Evolutionary conservation across 2,113 vertebrate species (phyloP).

Genomic region (Perca flavescens): DNA sequence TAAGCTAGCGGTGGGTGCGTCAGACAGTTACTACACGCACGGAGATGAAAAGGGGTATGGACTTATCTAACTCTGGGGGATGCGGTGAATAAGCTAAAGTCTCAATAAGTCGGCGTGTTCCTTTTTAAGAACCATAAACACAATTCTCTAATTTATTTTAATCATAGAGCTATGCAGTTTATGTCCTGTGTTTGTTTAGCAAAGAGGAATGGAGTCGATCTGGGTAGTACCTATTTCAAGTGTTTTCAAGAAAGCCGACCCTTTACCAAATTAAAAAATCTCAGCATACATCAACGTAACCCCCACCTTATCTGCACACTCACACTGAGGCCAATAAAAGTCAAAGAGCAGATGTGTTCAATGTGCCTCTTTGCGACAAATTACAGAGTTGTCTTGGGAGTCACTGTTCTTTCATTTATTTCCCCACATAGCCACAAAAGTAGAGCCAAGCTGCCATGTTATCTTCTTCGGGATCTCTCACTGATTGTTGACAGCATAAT

Average conservation of each 20-base stretch:
- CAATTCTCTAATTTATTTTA: not conserved
- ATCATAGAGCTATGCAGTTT: not conserved
- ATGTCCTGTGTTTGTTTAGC: constrained; percentile 6
- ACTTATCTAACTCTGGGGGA: no score
- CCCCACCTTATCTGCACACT: constrained; percentile 35
- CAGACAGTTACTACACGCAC: no score
- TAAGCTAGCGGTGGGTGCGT: no score
- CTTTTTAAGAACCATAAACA: not conserved
- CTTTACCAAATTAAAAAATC: constrained; percentile 1
- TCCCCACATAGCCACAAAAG: constrained; percentile 55
- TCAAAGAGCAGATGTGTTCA: constrained; percentile 52
- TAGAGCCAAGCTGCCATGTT: constrained; percentile 46
- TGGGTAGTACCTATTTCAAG: not conserved
- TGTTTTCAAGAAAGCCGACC: constrained; percentile 28
- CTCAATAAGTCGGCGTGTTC: no score
- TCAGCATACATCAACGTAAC: constrained; percentile 12
- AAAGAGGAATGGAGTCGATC: not conserved
- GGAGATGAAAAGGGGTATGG: no score
- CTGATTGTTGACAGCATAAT: constrained; percentile 59
- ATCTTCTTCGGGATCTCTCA: constrained; percentile 56
- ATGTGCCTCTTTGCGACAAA: constrained; percentile 56
- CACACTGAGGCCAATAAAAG: constrained; percentile 50
- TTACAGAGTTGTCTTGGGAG: constrained; percentile 55
- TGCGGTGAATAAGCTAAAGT: no score
- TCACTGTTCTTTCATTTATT: constrained; percentile 61